phyloP scores from a whole-genome alignment of 2,888 invertebrate genomes.

The Napeogenes inachia region DNA sequence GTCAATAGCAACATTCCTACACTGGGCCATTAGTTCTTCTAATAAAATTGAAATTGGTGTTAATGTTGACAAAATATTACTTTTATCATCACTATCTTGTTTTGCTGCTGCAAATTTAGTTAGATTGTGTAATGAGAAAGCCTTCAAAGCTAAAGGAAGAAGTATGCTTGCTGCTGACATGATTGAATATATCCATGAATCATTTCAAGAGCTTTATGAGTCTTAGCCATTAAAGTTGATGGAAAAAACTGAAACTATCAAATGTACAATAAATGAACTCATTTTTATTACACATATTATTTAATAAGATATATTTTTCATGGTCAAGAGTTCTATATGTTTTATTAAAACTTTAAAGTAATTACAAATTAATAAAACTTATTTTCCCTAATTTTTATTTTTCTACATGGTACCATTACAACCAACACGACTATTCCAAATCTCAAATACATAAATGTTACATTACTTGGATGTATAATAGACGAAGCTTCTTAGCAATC shows the following conservation, averaged over 20 bases:
- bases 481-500: no score
- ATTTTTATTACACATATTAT: no score
- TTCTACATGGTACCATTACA: no score
- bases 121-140: constrained; percentile 86
- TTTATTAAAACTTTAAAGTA: no score
- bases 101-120: constrained; percentile 90
- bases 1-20: constrained; percentile 87
- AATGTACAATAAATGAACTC: no score
- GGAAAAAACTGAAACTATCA: no score
- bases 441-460: not conserved
- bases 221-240: constrained; percentile 32
- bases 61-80: constrained; percentile 51
- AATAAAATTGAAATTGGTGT: constrained; percentile 40
- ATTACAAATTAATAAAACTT: no score
- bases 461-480: not conserved
- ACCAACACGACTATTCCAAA: not conserved
- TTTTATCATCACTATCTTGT: constrained; percentile 83
- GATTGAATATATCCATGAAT: constrained; percentile 86
- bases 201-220: constrained; percentile 78
- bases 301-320: no score
- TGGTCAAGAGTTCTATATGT: no score
- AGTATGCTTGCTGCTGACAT: constrained; percentile 93
- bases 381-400: no score
- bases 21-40: constrained; percentile 81
- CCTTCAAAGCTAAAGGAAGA: constrained; percentile 87